These are phyloP conservation scores for Leptarthrus brevirostris DNA, from an alignment of 2,888 invertebrate species.

Conservation along the genomic window DNA sequence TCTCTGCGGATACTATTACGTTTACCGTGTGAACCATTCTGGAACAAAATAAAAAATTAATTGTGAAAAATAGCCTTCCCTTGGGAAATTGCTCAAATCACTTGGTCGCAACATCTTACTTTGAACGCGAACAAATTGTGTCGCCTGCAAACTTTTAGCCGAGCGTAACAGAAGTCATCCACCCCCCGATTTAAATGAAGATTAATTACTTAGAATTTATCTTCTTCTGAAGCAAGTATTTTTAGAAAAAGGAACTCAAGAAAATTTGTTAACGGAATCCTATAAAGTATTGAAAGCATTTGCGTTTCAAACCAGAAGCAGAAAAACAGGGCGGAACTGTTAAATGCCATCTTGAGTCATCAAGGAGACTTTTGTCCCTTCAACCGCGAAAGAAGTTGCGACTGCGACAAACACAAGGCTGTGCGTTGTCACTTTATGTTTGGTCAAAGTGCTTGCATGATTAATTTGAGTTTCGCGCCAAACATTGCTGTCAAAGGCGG, in stretches of 20 bases:
- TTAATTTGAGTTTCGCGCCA: conserved; percentile 40
- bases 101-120: background rate
- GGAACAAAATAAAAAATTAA: background rate
- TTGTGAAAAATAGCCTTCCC: background rate
- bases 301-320: background rate
- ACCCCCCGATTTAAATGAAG: conserved; percentile 51
- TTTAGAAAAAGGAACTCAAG: conserved; percentile 13
- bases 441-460: conserved; percentile 37
- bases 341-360: conserved; percentile 36
- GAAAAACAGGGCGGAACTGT: conserved; percentile 6
- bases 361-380: background rate
- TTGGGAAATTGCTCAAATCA: background rate
- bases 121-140: conserved; percentile 23
- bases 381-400: no score
- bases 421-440: conserved; percentile 20
- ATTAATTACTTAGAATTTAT: conserved; percentile 51
- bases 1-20: no score
- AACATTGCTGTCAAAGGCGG: conserved; percentile 31
- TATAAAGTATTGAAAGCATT: background rate
- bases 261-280: conserved; percentile 29
- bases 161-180: conserved; percentile 43
- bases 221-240: conserved; percentile 29
- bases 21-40: no score
- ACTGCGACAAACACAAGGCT: background rate
- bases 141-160: conserved; percentile 22